Evolutionary conservation across 2,888 invertebrate species (phyloP).

Genomic region (Thecophora atra): DNA sequence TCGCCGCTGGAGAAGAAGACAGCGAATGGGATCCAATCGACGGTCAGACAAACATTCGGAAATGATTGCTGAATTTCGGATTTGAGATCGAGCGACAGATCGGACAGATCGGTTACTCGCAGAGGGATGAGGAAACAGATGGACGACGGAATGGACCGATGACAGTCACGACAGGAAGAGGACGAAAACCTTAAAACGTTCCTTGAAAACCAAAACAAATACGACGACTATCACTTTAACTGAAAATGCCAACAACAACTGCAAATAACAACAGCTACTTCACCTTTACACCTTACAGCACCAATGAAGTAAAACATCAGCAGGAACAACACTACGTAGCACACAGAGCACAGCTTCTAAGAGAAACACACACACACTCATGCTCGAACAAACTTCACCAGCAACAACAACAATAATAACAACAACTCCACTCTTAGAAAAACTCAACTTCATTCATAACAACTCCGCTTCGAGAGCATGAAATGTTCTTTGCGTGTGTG

Average conservation of each 20-base stretch:
- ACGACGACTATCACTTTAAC: slow-evolving; percentile 17
- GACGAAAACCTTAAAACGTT: slow-evolving; percentile 1
- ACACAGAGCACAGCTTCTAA: neutral
- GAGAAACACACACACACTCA: slow-evolving; percentile 18
- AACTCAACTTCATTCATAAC: slow-evolving; percentile 48
- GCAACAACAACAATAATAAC: slow-evolving; percentile 11
- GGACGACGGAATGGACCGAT: slow-evolving; percentile 6
- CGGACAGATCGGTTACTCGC: neutral
- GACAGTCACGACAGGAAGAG: slow-evolving; percentile 22
- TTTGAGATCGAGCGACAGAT: too few species aligned
- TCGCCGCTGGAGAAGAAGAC: too few species aligned
- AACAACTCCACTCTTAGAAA: slow-evolving; percentile 34
- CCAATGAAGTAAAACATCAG: slow-evolving; percentile 34
- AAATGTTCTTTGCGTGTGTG: neutral
- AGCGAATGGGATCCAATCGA: too few species aligned
- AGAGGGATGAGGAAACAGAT: neutral
- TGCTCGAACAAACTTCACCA: neutral
- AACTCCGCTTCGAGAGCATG: neutral
- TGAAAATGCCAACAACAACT: slow-evolving; percentile 27
- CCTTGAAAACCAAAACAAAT: slow-evolving; percentile 20
- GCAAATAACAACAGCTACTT: slow-evolving; percentile 14
- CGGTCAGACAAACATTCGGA: neutral
- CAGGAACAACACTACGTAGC: slow-evolving; percentile 24
- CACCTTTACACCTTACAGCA: slow-evolving; percentile 34
- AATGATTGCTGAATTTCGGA: neutral